Evolutionary conservation across 2,797 vertebrate genomes (phyloP).

Genomic region (Protosalanx chinensis): DNA sequence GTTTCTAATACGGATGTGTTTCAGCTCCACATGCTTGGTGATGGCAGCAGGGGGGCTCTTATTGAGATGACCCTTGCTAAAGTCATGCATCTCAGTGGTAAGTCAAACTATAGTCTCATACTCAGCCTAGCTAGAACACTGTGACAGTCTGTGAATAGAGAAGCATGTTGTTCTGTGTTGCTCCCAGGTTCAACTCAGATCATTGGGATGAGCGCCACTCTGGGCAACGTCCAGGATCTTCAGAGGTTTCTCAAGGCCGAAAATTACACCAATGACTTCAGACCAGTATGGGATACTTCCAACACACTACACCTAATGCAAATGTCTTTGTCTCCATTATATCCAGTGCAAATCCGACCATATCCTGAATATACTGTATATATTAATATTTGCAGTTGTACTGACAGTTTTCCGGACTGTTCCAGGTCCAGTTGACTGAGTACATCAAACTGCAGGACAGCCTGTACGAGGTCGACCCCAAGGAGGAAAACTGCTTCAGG

Average conservation of each 20-base stretch:
- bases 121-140: background rate
- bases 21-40: constrained; percentile 95
- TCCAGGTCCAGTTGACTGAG: constrained; percentile 90
- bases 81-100: constrained; percentile 82
- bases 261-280: constrained; percentile 85
- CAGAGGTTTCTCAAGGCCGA: constrained; percentile 89
- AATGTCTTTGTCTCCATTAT: no score
- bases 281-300: constrained; percentile 77
- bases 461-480: constrained; percentile 85
- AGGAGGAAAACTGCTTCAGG: constrained; percentile 76
- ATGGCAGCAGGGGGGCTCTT: constrained; percentile 86
- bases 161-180: background rate
- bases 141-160: no score
- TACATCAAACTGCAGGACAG: constrained; percentile 84
- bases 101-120: constrained; percentile 55
- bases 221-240: constrained; percentile 88
- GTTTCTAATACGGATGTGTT: background rate
- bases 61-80: constrained; percentile 94
- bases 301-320: background rate
- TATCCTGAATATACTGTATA: background rate
- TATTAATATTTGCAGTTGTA: background rate
- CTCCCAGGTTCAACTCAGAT: constrained; percentile 83
- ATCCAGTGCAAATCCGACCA: background rate
- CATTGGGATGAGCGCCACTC: constrained; percentile 95
- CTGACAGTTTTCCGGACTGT: background rate